These are phyloP conservation scores for Neodiprion lecontei DNA, from an alignment of 1,140 invertebrate genomes.

Conservation along the genomic window DNA sequence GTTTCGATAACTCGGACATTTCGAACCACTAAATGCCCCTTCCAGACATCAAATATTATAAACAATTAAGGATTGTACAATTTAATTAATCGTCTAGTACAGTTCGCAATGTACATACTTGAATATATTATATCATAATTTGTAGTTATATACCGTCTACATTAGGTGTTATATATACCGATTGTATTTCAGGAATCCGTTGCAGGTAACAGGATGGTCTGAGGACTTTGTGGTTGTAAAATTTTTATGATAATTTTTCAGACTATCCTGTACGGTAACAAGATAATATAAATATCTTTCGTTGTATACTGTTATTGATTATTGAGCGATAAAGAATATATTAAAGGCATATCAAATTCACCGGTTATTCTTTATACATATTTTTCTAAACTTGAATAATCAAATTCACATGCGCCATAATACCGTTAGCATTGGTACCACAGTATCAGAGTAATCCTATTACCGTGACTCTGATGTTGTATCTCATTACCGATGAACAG, in stretches of 20 bases:
- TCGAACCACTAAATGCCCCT: background rate
- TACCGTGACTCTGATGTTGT: too few species aligned
- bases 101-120: background rate
- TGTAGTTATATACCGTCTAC: background rate
- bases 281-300: background rate
- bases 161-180: background rate
- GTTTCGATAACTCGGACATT: background rate
- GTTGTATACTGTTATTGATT: background rate
- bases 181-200: background rate
- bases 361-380: too few species aligned
- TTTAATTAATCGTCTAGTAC: too few species aligned
- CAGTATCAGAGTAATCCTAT: too few species aligned
- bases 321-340: slow-evolving; percentile 2
- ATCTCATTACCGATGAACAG: too few species aligned
- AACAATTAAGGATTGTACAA: too few species aligned
- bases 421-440: background rate
- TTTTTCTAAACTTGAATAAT: too few species aligned
- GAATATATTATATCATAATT: slow-evolving; percentile 1
- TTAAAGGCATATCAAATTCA: background rate
- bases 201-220: background rate
- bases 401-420: background rate
- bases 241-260: background rate
- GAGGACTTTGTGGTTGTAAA: background rate
- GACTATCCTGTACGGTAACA: slow-evolving; percentile 5
- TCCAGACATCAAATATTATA: background rate